phyloP scores from a whole-genome alignment of 2,113 vertebrate genomes.

The Condylura cristata region DNA sequence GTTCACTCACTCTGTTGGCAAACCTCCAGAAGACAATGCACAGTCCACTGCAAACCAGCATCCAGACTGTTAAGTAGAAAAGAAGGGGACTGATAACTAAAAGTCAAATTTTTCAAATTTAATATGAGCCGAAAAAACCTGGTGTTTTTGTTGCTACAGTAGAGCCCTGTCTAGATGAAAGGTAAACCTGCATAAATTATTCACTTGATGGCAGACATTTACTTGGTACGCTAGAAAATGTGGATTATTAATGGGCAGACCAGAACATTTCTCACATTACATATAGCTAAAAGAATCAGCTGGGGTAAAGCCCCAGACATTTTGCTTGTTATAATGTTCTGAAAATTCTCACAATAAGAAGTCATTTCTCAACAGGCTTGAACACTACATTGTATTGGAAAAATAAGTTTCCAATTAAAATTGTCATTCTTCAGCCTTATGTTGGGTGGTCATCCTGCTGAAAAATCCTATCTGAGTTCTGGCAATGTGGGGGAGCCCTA shows the following conservation, averaged over 20 bases:
- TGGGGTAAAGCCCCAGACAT: constrained; percentile 59
- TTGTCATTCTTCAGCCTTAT: constrained; percentile 67
- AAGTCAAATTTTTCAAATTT: constrained; percentile 49
- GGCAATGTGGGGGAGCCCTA: not conserved
- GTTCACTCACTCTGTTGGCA: not conserved
- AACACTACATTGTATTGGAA: constrained; percentile 56
- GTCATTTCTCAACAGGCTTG: constrained; percentile 68
- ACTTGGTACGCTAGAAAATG: constrained; percentile 53
- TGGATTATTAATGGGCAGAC: constrained; percentile 77
- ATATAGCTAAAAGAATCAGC: constrained; percentile 62
- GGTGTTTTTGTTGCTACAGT: not conserved
- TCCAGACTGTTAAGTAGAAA: not conserved
- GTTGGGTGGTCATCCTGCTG: constrained; percentile 72
- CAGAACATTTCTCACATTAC: constrained; percentile 80
- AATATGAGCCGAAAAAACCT: constrained; percentile 29
- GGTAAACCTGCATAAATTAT: constrained; percentile 66
- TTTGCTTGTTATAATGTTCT: constrained; percentile 57
- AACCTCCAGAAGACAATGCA: not conserved
- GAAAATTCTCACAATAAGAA: constrained; percentile 78
- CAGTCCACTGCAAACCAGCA: not conserved
- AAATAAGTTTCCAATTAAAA: constrained; percentile 77
- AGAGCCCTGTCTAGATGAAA: constrained; percentile 53
- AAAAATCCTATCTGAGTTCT: constrained; percentile 60
- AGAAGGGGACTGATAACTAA: constrained; percentile 18
- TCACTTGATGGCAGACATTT: constrained; percentile 67